Evolutionary conservation across 1,140 invertebrate genomes (phyloP), one percentile per base, ranked within the genome.

Genomic region (Pemphigus obesinymphae): DNA sequence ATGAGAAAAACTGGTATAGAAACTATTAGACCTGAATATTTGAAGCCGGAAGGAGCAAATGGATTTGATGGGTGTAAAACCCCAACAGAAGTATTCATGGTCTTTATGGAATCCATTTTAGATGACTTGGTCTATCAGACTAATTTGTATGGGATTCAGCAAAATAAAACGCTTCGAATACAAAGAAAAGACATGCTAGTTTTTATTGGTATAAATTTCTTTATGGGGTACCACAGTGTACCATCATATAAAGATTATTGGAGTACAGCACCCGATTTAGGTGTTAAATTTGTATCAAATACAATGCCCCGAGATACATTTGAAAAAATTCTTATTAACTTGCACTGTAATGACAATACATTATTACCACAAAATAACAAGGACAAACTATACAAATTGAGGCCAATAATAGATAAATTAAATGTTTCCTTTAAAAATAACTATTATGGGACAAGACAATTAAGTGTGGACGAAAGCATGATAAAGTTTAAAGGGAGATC

Each of bases 241-340:
- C 84, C 84, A 5, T 85, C 81, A 75, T 84, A 85, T 43, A 82
- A 83, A 50, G 83, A 85, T 82, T 87, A 87, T 82, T 88, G 87
- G 86, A 85, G 85, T 50, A 83, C 82, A 61, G 37, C 34, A 23
- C 20, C 20, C 10, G 66, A 70, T 70, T 70, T 70, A 43, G n/a
- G 66, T 11, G 66, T 70, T 0, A 70, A 70, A 11, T 26, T 70
- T 20, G 13, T 70, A 0, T 45, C 66, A 13, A 26, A 70, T 43
- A n/a, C 23, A 26, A 70, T 70, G 66, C 34, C 40, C 43, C n/a
- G 66, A 23, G 34, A 43, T 23, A 43, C 20, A 6, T 43, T 70
- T 43, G 37, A 45, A 40, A 70, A 70, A n/a, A 70, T 45, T 20
- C 23, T 70, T 13, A 11, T 26, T 23, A 43, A 43, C 3, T 70